These are phyloP conservation scores for Drosophila anomalata DNA, from an alignment of 2,888 invertebrate species.

Conservation along the genomic window DNA sequence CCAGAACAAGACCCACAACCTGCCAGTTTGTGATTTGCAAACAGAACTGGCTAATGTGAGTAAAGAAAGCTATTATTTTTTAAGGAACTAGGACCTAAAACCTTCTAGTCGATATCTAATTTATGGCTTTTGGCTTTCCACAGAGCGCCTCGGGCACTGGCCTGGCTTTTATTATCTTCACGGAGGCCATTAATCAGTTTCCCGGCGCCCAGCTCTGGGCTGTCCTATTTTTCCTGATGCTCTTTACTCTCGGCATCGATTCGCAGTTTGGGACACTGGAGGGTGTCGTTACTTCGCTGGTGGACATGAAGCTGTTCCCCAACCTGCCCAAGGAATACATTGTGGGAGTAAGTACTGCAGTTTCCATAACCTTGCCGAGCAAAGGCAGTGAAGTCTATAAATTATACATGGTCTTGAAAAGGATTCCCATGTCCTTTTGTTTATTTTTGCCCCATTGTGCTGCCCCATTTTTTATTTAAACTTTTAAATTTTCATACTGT, in stretches of 20 bases:
- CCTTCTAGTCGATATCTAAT: neutral
- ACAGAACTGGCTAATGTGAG: slow-evolving; percentile 95
- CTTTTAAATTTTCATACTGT: too few species aligned
- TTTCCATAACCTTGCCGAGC: neutral
- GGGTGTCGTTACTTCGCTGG: slow-evolving; percentile 97
- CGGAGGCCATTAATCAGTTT: slow-evolving; percentile 98
- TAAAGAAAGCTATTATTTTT: slow-evolving; percentile 55
- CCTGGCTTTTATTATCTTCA: slow-evolving; percentile 98
- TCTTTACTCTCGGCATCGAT: slow-evolving; percentile 97
- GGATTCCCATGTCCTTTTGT: too few species aligned
- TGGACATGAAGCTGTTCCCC: slow-evolving; percentile 97
- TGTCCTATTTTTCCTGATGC: slow-evolving; percentile 97
- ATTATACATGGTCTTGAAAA: too few species aligned
- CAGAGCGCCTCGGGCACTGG: slow-evolving; percentile 98
- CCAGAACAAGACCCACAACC: slow-evolving; percentile 86
- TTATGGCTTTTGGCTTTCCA: neutral
- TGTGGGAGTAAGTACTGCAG: slow-evolving; percentile 86
- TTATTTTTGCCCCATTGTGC: too few species aligned
- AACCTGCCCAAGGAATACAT: slow-evolving; percentile 95
- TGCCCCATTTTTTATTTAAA: too few species aligned
- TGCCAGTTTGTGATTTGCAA: slow-evolving; percentile 92
- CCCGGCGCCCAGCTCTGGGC: slow-evolving; percentile 98
- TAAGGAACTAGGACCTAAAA: neutral
- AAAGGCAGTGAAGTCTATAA: too few species aligned
- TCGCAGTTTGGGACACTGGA: slow-evolving; percentile 98